Evolutionary conservation across 2,113 vertebrate genomes (phyloP).

Genomic region (Chloropsis cyanopogon): DNA sequence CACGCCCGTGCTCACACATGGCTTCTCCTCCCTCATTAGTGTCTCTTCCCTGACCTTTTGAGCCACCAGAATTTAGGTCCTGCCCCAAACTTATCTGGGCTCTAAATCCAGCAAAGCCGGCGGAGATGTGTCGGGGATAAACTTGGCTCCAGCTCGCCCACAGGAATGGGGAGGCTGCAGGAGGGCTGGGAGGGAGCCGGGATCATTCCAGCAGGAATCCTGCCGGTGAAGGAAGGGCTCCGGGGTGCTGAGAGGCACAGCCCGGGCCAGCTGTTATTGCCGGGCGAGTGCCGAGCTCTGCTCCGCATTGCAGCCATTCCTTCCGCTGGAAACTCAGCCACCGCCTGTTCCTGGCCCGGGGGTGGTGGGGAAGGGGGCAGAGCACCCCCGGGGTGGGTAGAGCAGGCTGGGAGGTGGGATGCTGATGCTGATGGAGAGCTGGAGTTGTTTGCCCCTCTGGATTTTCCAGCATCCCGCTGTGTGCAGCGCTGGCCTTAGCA

Average conservation of each 20-base stretch:
- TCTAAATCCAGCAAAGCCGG: slow-evolving; percentile 44
- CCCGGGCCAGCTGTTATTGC: slow-evolving; percentile 67
- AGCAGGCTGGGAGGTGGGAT: neutral
- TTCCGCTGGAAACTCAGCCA: slow-evolving; percentile 23
- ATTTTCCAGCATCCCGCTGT: rapidly evolving
- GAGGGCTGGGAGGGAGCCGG: slow-evolving; percentile 3
- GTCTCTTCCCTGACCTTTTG: slow-evolving; percentile 2
- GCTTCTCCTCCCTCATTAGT: neutral
- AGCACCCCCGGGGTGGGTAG: rapidly evolving
- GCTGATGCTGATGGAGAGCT: rapidly evolving
- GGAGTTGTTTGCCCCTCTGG: neutral
- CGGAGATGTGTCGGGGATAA: slow-evolving; percentile 38
- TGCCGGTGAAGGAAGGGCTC: neutral
- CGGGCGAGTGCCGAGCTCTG: slow-evolving; percentile 49
- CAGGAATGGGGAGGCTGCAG: slow-evolving; percentile 40
- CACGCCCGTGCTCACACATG: neutral
- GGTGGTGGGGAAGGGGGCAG: neutral
- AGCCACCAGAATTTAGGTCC: slow-evolving; percentile 1
- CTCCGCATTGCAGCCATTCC: slow-evolving; percentile 74
- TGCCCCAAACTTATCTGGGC: slow-evolving; percentile 35
- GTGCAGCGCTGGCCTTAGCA: rapidly evolving
- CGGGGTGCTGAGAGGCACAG: neutral
- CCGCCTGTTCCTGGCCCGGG: neutral
- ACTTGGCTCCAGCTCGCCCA: slow-evolving; percentile 50
- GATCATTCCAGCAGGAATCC: slow-evolving; percentile 64